Percentiles rank a stretch among this genome's conserved stretches.
Conservation (phyloP, 2,797 vertebrate genomes). For the Phataginus tetradactyla region DNA sequence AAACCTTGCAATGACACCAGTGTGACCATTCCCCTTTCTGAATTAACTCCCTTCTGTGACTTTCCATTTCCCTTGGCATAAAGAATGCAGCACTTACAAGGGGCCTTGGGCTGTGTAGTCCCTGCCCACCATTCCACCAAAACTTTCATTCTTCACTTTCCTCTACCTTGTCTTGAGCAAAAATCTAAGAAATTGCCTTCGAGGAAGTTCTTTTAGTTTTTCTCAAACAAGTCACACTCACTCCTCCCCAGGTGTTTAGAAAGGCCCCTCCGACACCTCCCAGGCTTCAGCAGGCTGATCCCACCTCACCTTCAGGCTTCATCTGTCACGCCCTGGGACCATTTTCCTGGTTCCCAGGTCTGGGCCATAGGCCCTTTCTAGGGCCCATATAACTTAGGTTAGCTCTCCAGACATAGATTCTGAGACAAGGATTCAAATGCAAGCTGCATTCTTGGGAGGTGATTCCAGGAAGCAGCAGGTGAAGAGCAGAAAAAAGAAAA, state of each 20-base stretch:
- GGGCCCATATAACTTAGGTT: neutral
- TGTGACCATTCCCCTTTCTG: neutral
- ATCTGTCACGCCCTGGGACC: neutral
- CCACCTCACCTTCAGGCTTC: neutral
- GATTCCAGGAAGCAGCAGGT: neutral
- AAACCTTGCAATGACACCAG: neutral
- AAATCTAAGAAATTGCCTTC: neutral
- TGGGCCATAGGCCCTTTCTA: neutral
- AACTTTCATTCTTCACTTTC: neutral
- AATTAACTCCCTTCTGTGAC: neutral
- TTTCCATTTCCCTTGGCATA: neutral
- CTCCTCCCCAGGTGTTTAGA: neutral
- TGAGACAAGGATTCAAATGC: neutral
- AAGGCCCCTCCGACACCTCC: neutral
- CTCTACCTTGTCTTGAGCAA: neutral
- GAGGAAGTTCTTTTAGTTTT: neutral
- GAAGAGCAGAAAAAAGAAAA: neutral
- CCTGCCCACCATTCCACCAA: neutral
- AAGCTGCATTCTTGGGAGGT: neutral
- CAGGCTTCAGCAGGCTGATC: no score
- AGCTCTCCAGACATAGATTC: neutral
- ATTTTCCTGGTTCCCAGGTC: neutral
- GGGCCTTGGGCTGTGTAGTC: no score
- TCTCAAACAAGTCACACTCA: neutral
- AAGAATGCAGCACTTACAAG: neutral